A percentile compares a stretch with the other conserved stretches of the same genome.
phyloP scores from a whole-genome alignment of 1,140 invertebrate genomes.

The Conopomorpha cramerella region DNA sequence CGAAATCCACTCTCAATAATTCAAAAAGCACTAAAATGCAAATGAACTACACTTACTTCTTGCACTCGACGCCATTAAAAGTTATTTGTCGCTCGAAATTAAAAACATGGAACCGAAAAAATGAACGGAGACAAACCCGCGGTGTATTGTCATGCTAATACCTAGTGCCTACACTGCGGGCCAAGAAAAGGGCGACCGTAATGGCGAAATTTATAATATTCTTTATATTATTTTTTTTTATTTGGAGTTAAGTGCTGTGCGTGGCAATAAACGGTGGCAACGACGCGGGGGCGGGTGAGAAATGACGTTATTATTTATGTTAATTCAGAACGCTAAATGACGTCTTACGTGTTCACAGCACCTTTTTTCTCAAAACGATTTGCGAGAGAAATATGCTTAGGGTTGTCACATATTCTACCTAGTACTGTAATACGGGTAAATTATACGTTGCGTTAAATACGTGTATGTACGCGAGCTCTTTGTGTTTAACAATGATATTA shows the following conservation, averaged over 20 bases:
- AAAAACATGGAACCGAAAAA: slow-evolving; percentile 35
- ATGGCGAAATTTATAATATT: slow-evolving; percentile 22
- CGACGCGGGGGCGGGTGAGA: slow-evolving; percentile 18
- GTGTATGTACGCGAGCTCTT: too few relatives aligned
- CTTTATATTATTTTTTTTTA: slow-evolving; percentile 52
- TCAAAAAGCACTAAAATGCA: slow-evolving; percentile 36
- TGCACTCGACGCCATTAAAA: slow-evolving; percentile 23
- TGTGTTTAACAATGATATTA: too few relatives aligned
- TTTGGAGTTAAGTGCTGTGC: slow-evolving; percentile 47
- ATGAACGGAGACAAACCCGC: slow-evolving; percentile 10
- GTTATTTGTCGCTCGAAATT: slow-evolving; percentile 44
- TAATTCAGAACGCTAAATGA: slow-evolving; percentile 48
- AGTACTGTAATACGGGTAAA: too few relatives aligned
- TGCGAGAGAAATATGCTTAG: too few relatives aligned
- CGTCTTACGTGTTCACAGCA: slow-evolving; percentile 41
- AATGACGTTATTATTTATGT: slow-evolving; percentile 57
- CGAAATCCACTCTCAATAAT: slow-evolving; percentile 22
- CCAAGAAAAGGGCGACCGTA: slow-evolving; percentile 16
- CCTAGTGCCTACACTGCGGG: slow-evolving; percentile 11
- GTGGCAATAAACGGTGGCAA: slow-evolving; percentile 30
- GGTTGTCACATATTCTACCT: too few relatives aligned
- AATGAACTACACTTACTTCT: slow-evolving; percentile 25
- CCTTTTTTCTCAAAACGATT: slow-evolving; percentile 23
- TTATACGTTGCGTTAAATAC: too few relatives aligned
- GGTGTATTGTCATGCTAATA: slow-evolving; percentile 45